Evolutionary conservation across 2,797 vertebrate genomes (phyloP).

Genomic region (Thamnophis elegans): DNA sequence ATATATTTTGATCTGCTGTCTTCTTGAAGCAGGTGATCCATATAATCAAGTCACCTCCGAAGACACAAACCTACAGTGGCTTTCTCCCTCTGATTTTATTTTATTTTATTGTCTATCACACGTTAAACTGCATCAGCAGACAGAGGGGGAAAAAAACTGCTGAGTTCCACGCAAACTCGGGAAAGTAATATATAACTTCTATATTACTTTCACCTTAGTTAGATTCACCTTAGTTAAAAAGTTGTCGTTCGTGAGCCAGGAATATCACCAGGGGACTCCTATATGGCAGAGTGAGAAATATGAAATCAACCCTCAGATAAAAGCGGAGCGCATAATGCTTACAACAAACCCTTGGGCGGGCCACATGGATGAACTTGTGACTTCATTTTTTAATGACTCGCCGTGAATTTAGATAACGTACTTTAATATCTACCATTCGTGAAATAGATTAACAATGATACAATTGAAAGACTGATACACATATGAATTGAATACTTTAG

Average conservation of each 20-base stretch:
- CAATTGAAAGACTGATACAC: no score
- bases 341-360: not conserved
- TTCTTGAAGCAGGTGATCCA: not conserved
- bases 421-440: conserved; percentile 38
- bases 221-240: conserved; percentile 43
- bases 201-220: not conserved
- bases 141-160: conserved; percentile 29
- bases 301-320: conserved; percentile 50
- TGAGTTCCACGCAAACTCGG: conserved; percentile 37
- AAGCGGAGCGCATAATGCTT: conserved; percentile 13
- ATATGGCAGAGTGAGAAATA: not conserved
- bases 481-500: no score
- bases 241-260: conserved; percentile 26
- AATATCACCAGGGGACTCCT: conserved; percentile 1
- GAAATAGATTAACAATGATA: no score
- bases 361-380: conserved; percentile 29
- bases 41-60: conserved; percentile 4
- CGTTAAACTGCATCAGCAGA: conserved; percentile 27
- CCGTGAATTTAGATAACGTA: conserved; percentile 42
- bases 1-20: not conserved
- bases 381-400: conserved; percentile 51
- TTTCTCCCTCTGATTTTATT: conserved; percentile 6
- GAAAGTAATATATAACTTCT: conserved; percentile 10
- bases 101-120: not conserved
- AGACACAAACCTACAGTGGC: not conserved